These are phyloP conservation scores for Myotis vivesi DNA, from an alignment of 2,797 vertebrate genomes.

Conservation along the genomic window DNA sequence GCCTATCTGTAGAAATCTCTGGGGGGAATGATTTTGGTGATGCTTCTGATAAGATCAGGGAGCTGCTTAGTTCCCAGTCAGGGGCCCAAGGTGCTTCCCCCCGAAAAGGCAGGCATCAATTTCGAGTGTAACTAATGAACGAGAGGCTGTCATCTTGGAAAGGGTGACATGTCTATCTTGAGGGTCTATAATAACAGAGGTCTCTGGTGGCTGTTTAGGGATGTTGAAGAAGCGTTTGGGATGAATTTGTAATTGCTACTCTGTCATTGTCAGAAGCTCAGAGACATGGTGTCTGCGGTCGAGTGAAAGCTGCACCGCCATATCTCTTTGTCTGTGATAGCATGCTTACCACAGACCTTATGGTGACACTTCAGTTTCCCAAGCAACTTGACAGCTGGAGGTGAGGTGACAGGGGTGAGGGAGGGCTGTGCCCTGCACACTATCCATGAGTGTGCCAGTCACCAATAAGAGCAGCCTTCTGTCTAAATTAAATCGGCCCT, in stretches of 20 bases:
- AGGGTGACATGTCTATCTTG: not conserved
- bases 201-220: constrained; percentile 9
- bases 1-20: not conserved
- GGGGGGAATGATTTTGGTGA: not conserved
- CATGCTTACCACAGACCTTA: not conserved
- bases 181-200: not conserved
- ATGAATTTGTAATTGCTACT: constrained; percentile 35
- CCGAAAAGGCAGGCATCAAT: not conserved
- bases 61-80: not conserved
- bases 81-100: not conserved
- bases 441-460: not conserved
- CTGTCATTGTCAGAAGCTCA: constrained; percentile 16
- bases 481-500: not conserved
- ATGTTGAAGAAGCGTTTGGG: not conserved
- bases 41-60: not conserved
- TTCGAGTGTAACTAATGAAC: not conserved
- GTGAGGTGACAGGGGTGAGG: not conserved
- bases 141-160: not conserved
- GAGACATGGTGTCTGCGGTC: not conserved
- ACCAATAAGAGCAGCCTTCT: not conserved
- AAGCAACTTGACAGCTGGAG: not conserved
- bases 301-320: not conserved
- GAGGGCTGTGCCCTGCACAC: not conserved
- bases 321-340: not conserved
- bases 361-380: not conserved